Percentiles rank a stretch among this genome's conserved stretches.
Evolutionary conservation across 2,888 invertebrate species (phyloP).

Genomic region (Calephelis perditalis): DNA sequence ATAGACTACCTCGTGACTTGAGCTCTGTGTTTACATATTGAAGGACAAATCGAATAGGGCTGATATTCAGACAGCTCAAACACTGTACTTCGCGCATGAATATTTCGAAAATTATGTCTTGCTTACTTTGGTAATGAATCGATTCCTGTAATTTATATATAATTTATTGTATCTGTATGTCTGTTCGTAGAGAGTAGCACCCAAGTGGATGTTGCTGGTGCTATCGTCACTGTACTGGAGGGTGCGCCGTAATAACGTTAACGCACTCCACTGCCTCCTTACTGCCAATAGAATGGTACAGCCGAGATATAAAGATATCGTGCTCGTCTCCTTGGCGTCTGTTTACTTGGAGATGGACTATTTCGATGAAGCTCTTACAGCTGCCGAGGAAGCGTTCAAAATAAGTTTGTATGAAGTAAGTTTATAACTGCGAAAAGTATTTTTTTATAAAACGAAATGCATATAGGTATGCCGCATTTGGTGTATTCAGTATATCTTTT

Average conservation of each 20-base stretch:
- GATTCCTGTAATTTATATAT: too few relatives aligned
- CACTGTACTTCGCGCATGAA: too few relatives aligned
- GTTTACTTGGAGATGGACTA: constrained; percentile 81
- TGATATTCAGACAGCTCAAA: too few relatives aligned
- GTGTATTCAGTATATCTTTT: too few relatives aligned
- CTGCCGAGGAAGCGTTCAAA: constrained; percentile 79
- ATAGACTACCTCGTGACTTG: too few relatives aligned
- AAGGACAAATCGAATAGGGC: too few relatives aligned
- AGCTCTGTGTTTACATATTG: too few relatives aligned
- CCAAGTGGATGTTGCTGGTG: constrained; percentile 85
- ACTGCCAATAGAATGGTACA: constrained; percentile 79
- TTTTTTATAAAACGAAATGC: too few relatives aligned
- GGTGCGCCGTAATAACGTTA: constrained; percentile 81
- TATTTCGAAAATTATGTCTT: too few relatives aligned
- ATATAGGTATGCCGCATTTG: too few relatives aligned
- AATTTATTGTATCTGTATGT: too few relatives aligned
- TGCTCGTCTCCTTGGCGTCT: constrained; percentile 83
- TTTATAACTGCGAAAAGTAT: not conserved
- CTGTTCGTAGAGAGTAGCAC: constrained; percentile 80
- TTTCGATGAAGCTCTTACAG: constrained; percentile 80
- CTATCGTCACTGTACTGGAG: constrained; percentile 89
- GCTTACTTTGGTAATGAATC: too few relatives aligned
- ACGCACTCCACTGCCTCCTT: constrained; percentile 84
- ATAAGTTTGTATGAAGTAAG: constrained; percentile 80
- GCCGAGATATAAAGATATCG: constrained; percentile 79